These are phyloP conservation scores for Pseudomyrmex flavicornis DNA, from an alignment of 1,140 invertebrate genomes.

Conservation along the genomic window DNA sequence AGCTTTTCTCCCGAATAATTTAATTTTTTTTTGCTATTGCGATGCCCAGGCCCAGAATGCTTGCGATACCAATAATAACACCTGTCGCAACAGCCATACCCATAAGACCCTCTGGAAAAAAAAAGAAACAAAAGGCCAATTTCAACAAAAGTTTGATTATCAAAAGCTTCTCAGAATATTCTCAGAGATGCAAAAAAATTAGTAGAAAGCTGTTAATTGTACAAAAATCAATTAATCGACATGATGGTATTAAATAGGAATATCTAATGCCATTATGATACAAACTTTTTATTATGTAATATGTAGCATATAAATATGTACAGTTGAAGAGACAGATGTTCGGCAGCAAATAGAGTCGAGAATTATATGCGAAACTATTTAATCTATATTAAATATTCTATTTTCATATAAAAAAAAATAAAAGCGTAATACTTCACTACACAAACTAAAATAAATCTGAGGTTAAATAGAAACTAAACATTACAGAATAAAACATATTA, in stretches of 20 bases:
- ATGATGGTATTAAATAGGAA: constrained; percentile 56
- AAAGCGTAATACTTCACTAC: constrained; percentile 1
- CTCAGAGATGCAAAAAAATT: background rate
- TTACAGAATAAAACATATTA: background rate
- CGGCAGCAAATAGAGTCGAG: constrained; percentile 27
- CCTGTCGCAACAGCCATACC: constrained; percentile 96
- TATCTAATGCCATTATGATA: constrained; percentile 24
- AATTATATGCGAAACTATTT: background rate
- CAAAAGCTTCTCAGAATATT: background rate
- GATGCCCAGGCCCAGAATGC: constrained; percentile 92
- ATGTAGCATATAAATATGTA: constrained; percentile 14
- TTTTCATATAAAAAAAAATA: background rate
- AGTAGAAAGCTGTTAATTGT: background rate
- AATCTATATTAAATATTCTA: background rate
- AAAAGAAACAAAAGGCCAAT: constrained; percentile 64
- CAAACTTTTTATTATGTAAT: constrained; percentile 62
- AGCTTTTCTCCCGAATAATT: constrained; percentile 14
- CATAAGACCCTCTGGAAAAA: constrained; percentile 90
- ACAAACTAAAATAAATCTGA: background rate
- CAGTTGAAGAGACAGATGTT: constrained; percentile 15
- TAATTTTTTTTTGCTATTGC: constrained; percentile 89
- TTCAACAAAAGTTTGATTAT: constrained; percentile 4
- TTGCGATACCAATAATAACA: constrained; percentile 91
- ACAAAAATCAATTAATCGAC: background rate
- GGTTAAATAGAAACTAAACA: background rate